Evolutionary conservation across 2,888 invertebrate genomes (phyloP), one percentile per base, ranked within the genome.

Genomic region (Neoscelio sp.): DNA sequence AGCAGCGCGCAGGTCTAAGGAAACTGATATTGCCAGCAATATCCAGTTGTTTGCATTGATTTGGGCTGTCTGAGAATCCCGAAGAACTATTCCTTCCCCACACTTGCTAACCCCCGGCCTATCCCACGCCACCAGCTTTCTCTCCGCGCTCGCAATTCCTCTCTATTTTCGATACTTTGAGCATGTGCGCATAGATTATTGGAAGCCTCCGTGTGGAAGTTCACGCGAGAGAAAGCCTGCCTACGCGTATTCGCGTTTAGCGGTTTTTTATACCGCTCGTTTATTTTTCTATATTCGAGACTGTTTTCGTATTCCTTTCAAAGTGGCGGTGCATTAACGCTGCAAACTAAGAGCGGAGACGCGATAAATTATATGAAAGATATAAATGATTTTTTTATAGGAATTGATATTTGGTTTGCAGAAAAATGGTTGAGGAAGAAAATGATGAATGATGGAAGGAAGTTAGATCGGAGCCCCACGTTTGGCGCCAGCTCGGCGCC

Each of bases 31-130:
- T 86, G 86, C 85, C 83, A 84, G 85, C 87, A 86, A 89, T 89
- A 89, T 88, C 86, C 84, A 85, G 85, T 88, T 88, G 87, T 87
- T 88, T 89, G 87, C 88, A 88, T 87, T 88, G 87, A 88, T 87
- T 88, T 85, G 84, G 83, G 82, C 83, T 84, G 84, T 85, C 85
- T 86, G 83, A 85, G 84, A 85, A 86, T 86, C 83, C 82, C 77
- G 85, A 83, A 81, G 86, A 85, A 84, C 83, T 84, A 85, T 85
- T 85, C 77, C 80, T 80, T 77, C 71, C 78, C 71, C 62, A 67
- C 44, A 76, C 67, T 70, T 40, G 58, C 56, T 56, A 58, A 76
- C 65, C 74, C 70, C 76, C 78, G 23, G 35, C 70, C 54, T 56
- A 42, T 54, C 68, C 75, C 73, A 44, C 50, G 35, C 65, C 60